Conservation (phyloP, 2,888 invertebrate species). For the Drosophila yooni region DNA sequence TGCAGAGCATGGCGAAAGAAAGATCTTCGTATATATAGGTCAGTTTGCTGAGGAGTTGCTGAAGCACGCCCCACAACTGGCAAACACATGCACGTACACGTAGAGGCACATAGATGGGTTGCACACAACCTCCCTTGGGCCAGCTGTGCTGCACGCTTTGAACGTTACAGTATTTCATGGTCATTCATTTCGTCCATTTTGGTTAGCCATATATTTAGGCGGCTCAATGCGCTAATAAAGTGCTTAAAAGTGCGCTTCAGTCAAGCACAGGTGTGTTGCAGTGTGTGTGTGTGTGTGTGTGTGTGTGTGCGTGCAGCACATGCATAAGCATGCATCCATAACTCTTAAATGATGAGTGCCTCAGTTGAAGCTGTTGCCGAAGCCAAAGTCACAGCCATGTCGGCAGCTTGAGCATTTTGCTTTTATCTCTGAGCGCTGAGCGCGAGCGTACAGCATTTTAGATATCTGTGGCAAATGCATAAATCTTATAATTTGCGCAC, state of each 20-base stretch:
- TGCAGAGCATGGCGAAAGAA: slow-evolving; percentile 12
- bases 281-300: background rate
- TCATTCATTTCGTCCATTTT: slow-evolving; percentile 65
- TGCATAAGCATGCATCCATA: slow-evolving; percentile 75
- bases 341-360: slow-evolving; percentile 62
- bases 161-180: slow-evolving; percentile 46
- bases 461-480: slow-evolving; percentile 80
- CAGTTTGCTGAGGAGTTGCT: slow-evolving; percentile 37
- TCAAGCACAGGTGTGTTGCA: slow-evolving; percentile 7
- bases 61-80: slow-evolving; percentile 42
- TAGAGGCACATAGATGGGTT: background rate
- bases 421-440: slow-evolving; percentile 63
- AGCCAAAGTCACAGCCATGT: slow-evolving; percentile 41
- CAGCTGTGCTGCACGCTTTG: slow-evolving; percentile 51
- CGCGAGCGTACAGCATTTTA: slow-evolving; percentile 56
- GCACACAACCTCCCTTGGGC: slow-evolving; percentile 29
- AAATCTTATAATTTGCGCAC: slow-evolving; percentile 82
- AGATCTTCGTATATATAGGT: slow-evolving; percentile 41
- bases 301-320: slow-evolving; percentile 64
- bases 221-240: slow-evolving; percentile 63
- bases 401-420: slow-evolving; percentile 72
- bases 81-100: slow-evolving; percentile 5
- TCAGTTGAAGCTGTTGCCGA: slow-evolving; percentile 12
- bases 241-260: slow-evolving; percentile 51
- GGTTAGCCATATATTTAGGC: slow-evolving; percentile 63